These are phyloP conservation scores for Matsumyia berberina DNA, from an alignment of 2,888 invertebrate species.

Conservation along the genomic window DNA sequence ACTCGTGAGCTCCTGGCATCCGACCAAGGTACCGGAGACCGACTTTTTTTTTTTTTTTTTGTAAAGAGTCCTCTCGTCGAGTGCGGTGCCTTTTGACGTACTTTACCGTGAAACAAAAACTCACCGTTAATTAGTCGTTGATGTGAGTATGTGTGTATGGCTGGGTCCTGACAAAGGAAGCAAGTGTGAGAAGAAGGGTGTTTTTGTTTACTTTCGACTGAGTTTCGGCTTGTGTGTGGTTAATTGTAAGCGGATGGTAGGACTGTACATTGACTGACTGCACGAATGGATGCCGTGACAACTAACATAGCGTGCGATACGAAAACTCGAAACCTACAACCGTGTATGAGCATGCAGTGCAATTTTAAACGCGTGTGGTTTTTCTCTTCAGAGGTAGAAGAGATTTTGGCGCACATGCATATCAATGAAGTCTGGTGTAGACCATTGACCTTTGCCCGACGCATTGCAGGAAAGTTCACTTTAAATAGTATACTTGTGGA, in stretches of 20 bases:
- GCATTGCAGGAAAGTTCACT: background rate
- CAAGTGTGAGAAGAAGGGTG: slow-evolving; percentile 26
- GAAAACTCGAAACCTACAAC: slow-evolving; percentile 19
- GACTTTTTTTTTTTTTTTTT: slow-evolving; percentile 19
- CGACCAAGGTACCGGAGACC: slow-evolving; percentile 37
- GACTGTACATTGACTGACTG: slow-evolving; percentile 10
- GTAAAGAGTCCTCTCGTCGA: slow-evolving; percentile 15
- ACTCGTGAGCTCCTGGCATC: slow-evolving; percentile 65
- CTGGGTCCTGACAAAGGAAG: background rate
- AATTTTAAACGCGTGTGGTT: slow-evolving; percentile 12
- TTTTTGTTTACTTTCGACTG: slow-evolving; percentile 68
- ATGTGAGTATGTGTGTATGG: slow-evolving; percentile 5
- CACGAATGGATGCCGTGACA: slow-evolving; percentile 68
- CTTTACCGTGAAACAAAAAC: slow-evolving; percentile 35
- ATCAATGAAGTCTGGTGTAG: slow-evolving; percentile 32
- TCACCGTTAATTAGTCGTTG: slow-evolving; percentile 61
- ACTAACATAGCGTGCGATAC: slow-evolving; percentile 55
- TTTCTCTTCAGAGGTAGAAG: slow-evolving; percentile 13
- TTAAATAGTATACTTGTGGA: background rate
- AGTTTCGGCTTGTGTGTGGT: slow-evolving; percentile 48
- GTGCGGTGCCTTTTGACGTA: slow-evolving; percentile 42
- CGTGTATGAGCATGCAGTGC: slow-evolving; percentile 41
- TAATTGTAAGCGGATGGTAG: slow-evolving; percentile 29
- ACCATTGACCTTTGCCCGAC: slow-evolving; percentile 48
- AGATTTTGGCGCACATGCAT: slow-evolving; percentile 16